A percentile compares a stretch with the other conserved stretches of the same genome.
These are phyloP conservation scores for Capreolus pygargus DNA, from an alignment of 2,113 vertebrate species.

Conservation along the genomic window DNA sequence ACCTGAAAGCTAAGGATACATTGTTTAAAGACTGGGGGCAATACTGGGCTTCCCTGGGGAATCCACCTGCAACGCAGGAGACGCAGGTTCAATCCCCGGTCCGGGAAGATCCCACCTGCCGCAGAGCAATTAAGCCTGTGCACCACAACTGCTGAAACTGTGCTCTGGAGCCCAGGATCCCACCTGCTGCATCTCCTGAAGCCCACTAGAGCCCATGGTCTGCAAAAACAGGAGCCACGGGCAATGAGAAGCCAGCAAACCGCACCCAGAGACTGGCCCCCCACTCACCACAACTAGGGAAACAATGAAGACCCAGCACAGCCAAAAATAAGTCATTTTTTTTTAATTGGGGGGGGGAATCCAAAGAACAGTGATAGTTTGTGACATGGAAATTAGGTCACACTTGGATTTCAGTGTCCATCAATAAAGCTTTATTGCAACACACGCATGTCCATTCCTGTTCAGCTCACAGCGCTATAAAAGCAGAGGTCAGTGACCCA, in stretches of 20 bases:
- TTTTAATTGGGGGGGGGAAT: background rate
- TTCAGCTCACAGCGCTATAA: rapidly evolving
- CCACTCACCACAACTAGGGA: background rate
- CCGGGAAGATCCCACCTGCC: background rate
- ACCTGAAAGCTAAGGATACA: background rate
- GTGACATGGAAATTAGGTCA: background rate
- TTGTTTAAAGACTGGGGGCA: background rate
- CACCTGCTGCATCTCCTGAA: background rate
- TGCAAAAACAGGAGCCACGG: background rate
- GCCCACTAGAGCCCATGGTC: background rate
- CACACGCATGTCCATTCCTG: background rate
- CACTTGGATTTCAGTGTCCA: background rate
- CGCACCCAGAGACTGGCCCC: background rate
- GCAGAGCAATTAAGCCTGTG: rapidly evolving
- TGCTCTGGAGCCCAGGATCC: background rate
- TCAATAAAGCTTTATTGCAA: background rate
- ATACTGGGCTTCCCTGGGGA: background rate
- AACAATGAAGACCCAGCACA: background rate
- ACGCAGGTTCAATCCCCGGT: rapidly evolving
- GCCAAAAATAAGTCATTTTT: background rate
- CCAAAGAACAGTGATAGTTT: background rate
- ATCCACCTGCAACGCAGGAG: background rate
- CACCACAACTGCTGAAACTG: background rate
- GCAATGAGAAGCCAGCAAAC: rapidly evolving
- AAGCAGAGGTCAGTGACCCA: background rate